Conservation (phyloP, 1,140 invertebrate species). For the Dinoponera quadriceps region DNA sequence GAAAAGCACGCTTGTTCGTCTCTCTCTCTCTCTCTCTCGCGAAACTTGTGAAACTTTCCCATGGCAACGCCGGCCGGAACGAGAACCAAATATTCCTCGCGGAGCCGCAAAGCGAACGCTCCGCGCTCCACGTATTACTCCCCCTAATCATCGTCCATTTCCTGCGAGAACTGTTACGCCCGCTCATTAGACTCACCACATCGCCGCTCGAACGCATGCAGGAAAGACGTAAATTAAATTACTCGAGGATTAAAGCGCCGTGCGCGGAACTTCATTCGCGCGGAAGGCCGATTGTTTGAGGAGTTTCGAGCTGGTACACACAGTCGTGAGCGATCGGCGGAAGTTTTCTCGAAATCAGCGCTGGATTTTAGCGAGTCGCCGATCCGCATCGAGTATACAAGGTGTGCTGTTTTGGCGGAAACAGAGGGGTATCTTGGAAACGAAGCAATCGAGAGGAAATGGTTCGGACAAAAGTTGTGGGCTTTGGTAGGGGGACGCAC, state of each 20-base stretch:
- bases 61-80: constrained; percentile 38
- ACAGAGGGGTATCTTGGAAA: no score
- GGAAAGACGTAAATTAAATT: constrained; percentile 75
- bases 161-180: constrained; percentile 67
- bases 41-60: constrained; percentile 35
- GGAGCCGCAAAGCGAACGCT: constrained; percentile 27
- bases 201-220: constrained; percentile 49
- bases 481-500: no score
- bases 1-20: constrained; percentile 8
- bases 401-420: no score
- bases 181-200: constrained; percentile 66
- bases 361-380: no score
- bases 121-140: constrained; percentile 32
- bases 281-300: constrained; percentile 12
- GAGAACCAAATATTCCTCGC: constrained; percentile 61
- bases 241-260: constrained; percentile 54
- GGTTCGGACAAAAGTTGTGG: no score
- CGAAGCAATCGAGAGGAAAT: no score
- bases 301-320: neutral
- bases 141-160: constrained; percentile 72
- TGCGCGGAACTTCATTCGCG: constrained; percentile 40
- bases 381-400: no score
- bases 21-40: no score
- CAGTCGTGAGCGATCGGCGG: neutral
- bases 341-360: constrained; percentile 28